These are phyloP conservation scores for Spheniscus mendiculus DNA, from an alignment of 2,113 vertebrate genomes.

Conservation along the genomic window DNA sequence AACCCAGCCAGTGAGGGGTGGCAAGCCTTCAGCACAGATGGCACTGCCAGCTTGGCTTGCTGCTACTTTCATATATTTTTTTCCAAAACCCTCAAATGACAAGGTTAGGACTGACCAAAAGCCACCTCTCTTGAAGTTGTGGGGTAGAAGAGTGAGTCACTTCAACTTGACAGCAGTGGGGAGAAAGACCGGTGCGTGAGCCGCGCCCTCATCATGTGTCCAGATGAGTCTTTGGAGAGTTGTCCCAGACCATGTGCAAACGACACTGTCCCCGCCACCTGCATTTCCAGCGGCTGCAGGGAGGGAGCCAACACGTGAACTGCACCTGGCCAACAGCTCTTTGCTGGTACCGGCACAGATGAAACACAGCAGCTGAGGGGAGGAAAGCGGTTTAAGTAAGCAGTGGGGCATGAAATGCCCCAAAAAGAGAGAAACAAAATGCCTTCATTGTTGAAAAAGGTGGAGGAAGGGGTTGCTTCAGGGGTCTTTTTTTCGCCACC, in stretches of 20 bases:
- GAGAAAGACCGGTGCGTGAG: background rate
- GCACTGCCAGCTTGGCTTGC: background rate
- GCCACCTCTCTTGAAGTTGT: background rate
- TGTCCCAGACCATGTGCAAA: background rate
- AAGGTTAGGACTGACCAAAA: background rate
- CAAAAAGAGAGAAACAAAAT: background rate
- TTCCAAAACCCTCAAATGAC: background rate
- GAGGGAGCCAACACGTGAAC: background rate
- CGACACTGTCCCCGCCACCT: fast-evolving
- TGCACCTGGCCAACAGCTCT: background rate
- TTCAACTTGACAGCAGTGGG: background rate
- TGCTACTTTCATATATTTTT: background rate
- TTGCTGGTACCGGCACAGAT: background rate
- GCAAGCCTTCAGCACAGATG: background rate
- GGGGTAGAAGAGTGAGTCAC: background rate
- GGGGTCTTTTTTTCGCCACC: background rate
- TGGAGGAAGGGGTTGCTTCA: background rate
- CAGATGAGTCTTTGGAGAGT: background rate
- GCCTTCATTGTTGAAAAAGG: background rate
- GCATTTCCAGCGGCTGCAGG: background rate
- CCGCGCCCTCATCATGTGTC: background rate
- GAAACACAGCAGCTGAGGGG: background rate
- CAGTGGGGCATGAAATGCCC: background rate
- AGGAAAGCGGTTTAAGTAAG: background rate
- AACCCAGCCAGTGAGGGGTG: background rate